These are phyloP conservation scores for Ophonus ardosiacus DNA, from an alignment of 2,888 invertebrate genomes.

Conservation along the genomic window DNA sequence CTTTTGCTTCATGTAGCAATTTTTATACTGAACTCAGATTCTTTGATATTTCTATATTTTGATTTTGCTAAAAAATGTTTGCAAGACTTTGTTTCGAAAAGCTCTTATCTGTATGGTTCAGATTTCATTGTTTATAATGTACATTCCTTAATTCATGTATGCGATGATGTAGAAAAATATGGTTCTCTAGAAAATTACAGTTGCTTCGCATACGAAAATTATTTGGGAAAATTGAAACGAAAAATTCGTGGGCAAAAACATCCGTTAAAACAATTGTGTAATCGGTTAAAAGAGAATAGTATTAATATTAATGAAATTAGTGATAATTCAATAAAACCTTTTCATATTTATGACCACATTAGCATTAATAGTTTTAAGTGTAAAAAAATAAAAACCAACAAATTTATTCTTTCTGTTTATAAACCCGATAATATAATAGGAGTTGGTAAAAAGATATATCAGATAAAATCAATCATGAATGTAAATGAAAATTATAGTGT, in stretches of 20 bases:
- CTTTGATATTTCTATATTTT: neutral
- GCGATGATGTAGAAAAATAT: neutral
- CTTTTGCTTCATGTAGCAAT: neutral
- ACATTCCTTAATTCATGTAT: neutral
- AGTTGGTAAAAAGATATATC: neutral
- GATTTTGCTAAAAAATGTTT: neutral
- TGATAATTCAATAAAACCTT: neutral
- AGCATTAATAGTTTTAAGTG: neutral
- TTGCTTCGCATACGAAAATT: neutral
- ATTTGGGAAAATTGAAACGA: neutral
- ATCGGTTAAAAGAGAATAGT: neutral
- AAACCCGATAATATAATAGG: neutral
- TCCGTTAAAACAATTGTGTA: neutral
- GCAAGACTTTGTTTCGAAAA: neutral
- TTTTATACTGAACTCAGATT: neutral
- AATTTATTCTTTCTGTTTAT: neutral
- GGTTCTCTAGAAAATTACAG: neutral
- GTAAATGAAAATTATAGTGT: neutral
- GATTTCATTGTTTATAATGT: no score
- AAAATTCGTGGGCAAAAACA: neutral
- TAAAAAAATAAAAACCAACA: neutral
- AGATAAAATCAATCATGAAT: neutral
- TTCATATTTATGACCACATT: neutral
- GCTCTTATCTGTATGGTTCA: neutral
- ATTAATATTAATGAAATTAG: no score